A percentile compares a stretch with the other conserved stretches of the same genome.
Evolutionary conservation across 2,888 invertebrate species (phyloP).

Genomic region (Pseudanteris insignis): DNA sequence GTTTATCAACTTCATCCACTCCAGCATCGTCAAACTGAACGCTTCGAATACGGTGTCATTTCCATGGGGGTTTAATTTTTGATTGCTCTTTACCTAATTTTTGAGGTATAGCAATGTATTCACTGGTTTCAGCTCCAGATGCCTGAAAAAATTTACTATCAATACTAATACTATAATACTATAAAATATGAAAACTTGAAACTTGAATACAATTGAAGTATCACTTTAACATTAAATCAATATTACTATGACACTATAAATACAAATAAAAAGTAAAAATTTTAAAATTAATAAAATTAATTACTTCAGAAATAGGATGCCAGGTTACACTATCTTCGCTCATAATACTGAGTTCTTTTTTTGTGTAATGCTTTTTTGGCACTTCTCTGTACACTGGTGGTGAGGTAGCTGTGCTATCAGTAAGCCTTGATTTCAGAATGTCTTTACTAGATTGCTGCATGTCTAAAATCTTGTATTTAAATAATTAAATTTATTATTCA

Average conservation of each 20-base stretch:
- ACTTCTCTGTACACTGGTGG: conserved; percentile 56
- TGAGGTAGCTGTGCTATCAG: conserved; percentile 50
- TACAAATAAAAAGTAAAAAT: too few species aligned
- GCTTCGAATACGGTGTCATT: conserved; percentile 51
- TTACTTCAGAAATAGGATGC: conserved; percentile 56
- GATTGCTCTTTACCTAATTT: conserved; percentile 55
- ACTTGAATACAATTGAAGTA: too few species aligned
- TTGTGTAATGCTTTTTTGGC: conserved; percentile 57
- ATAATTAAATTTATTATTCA: conserved; percentile 9
- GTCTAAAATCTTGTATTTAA: conserved; percentile 62
- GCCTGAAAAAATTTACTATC: conserved; percentile 50
- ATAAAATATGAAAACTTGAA: too few species aligned
- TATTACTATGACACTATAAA: too few species aligned
- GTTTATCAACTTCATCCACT: conserved; percentile 51
- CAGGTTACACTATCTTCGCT: conserved; percentile 58
- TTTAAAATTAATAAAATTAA: background rate
- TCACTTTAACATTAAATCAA: too few species aligned
- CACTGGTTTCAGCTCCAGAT: conserved; percentile 53
- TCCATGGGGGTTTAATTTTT: conserved; percentile 63
- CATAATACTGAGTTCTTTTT: conserved; percentile 55
- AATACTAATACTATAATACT: too few species aligned
- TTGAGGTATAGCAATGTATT: conserved; percentile 56
- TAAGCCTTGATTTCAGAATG: conserved; percentile 45
- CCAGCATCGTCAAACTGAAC: conserved; percentile 45
- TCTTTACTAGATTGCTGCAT: conserved; percentile 58